A percentile compares a stretch with the other conserved stretches of the same genome.
Evolutionary conservation across 2,888 invertebrate genomes (phyloP).

Genomic region (Diarsia dahlii): DNA sequence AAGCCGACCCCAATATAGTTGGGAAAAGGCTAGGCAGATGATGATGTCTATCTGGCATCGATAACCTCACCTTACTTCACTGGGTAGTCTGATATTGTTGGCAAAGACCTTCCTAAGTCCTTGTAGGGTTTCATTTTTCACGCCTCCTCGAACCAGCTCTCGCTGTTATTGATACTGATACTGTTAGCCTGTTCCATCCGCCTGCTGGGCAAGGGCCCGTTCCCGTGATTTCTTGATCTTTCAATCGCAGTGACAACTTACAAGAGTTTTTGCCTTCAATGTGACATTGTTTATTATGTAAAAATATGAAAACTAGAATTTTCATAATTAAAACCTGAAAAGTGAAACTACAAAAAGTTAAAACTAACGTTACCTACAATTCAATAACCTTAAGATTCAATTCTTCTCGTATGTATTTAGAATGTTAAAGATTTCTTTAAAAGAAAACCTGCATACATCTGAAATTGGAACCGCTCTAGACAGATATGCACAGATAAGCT

Average conservation of each 20-base stretch:
- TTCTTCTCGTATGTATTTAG: background rate
- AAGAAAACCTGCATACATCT: conserved; percentile 20
- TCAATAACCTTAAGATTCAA: background rate
- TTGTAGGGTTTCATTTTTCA: background rate
- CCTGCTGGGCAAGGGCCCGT: background rate
- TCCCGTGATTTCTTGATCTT: background rate
- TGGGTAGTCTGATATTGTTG: background rate
- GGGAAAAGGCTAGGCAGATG: too few species aligned
- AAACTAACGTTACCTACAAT: background rate
- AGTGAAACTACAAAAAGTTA: too few species aligned
- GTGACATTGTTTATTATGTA: too few species aligned
- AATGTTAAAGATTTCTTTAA: background rate
- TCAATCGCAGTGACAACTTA: background rate
- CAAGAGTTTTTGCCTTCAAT: background rate
- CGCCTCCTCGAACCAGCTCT: background rate
- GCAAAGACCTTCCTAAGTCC: background rate
- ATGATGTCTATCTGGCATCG: background rate
- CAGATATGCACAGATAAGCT: conserved; percentile 43
- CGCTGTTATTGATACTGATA: background rate
- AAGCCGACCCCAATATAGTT: too few species aligned
- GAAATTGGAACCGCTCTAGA: conserved; percentile 15
- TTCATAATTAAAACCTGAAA: too few species aligned
- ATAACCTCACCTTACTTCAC: background rate
- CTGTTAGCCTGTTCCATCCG: background rate
- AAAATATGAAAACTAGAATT: background rate